A percentile compares a stretch with the other conserved stretches of the same genome.
Conservation (phyloP, 2,113 vertebrate species). For the Nycticryphes semicollaris region DNA sequence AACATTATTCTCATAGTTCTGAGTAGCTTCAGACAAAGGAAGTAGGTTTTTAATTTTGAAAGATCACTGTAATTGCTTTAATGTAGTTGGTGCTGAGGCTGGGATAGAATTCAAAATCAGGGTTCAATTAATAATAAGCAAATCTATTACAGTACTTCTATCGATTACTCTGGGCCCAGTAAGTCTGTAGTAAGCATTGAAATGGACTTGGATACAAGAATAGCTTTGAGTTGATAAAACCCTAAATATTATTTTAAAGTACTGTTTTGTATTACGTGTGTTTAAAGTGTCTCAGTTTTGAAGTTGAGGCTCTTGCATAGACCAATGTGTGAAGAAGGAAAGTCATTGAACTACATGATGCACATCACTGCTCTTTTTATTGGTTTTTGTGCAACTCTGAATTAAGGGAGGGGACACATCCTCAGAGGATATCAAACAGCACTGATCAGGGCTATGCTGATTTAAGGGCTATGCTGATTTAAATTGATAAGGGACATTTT, state of each 20-base stretch:
- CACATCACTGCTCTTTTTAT: background rate
- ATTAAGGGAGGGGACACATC: background rate
- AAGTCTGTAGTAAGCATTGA: background rate
- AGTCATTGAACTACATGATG: background rate
- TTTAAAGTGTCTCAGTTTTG: background rate
- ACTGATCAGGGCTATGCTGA: background rate
- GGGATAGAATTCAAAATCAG: background rate
- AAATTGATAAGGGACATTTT: background rate
- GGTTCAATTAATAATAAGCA: background rate
- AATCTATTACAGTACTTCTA: background rate
- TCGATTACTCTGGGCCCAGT: background rate
- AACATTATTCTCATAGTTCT: background rate
- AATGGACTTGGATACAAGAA: background rate
- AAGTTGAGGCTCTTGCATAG: background rate
- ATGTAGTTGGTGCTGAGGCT: background rate
- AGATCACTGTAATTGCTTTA: background rate
- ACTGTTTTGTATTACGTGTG: background rate
- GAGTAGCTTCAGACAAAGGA: background rate
- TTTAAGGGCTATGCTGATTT: background rate
- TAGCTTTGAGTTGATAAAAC: background rate
- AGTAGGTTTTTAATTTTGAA: background rate
- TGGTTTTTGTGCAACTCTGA: background rate
- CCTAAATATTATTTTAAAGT: background rate
- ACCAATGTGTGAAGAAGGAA: background rate
- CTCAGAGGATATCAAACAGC: background rate